These are phyloP conservation scores for Xestoiulus laeticollis DNA, from an alignment of 2,888 invertebrate species.

Conservation along the genomic window DNA sequence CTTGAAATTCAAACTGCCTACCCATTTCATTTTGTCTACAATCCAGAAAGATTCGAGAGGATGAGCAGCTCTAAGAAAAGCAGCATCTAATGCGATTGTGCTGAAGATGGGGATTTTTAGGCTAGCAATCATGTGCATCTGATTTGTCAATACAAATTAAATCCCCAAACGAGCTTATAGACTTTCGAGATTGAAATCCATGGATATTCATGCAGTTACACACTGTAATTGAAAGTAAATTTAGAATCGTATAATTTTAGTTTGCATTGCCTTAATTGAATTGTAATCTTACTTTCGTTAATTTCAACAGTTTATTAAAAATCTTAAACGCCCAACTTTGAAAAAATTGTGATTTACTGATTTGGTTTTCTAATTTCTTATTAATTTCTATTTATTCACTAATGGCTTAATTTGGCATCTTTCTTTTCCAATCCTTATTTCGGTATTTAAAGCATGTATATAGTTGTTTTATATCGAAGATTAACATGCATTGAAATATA, in stretches of 20 bases:
- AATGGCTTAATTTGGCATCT: too few relatives aligned
- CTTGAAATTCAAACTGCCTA: not conserved
- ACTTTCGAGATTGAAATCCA: not conserved
- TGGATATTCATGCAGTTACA: not conserved
- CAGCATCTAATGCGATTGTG: not conserved
- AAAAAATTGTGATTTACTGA: too few relatives aligned
- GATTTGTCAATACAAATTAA: not conserved
- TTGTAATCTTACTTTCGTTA: too few relatives aligned
- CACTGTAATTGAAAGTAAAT: not conserved
- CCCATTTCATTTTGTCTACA: not conserved
- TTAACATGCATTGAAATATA: too few relatives aligned
- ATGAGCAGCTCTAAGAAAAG: not conserved
- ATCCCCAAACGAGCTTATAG: not conserved
- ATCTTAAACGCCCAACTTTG: too few relatives aligned
- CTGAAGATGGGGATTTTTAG: not conserved
- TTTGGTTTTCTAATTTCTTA: too few relatives aligned
- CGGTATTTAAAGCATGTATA: too few relatives aligned
- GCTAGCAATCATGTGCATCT: not conserved
- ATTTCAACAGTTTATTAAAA: too few relatives aligned
- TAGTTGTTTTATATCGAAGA: too few relatives aligned
- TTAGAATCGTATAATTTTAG: not conserved
- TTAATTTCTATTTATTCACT: too few relatives aligned
- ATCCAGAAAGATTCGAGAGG: not conserved
- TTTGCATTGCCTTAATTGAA: too few relatives aligned
- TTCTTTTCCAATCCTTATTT: too few relatives aligned